phyloP scores from a whole-genome alignment of 2,113 vertebrate genomes.

The Plotosus lineatus region DNA sequence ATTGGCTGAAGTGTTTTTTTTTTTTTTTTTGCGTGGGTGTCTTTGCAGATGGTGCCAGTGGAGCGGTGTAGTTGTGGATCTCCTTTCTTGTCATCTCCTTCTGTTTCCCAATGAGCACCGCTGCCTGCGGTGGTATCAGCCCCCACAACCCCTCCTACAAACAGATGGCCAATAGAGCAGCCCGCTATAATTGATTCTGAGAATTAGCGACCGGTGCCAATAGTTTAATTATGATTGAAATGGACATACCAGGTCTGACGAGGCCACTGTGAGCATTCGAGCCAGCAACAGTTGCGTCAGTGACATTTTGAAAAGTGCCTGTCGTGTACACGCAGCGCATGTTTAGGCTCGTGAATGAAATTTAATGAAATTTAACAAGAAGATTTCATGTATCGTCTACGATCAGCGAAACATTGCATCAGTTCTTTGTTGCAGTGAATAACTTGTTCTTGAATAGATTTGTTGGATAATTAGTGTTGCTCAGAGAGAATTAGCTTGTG shows the following conservation, averaged over 20 bases:
- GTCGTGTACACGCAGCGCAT: too few species aligned
- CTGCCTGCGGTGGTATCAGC: conserved; percentile 26
- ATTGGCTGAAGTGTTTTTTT: conserved; percentile 79
- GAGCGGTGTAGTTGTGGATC: conserved; percentile 30
- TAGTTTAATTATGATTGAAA: conserved; percentile 49
- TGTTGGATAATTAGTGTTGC: conserved; percentile 6
- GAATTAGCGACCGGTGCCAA: conserved; percentile 36
- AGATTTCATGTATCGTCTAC: not conserved
- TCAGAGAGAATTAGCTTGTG: conserved; percentile 11
- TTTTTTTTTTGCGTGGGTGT: conserved; percentile 80
- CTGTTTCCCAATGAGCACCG: conserved; percentile 30
- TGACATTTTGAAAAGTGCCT: not conserved
- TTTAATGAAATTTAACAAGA: not conserved
- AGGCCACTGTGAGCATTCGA: not conserved
- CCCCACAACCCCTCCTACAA: conserved; percentile 11
- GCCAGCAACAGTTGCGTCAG: not conserved
- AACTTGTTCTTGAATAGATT: not conserved
- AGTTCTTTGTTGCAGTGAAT: not conserved
- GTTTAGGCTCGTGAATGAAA: not conserved
- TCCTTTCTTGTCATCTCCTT: conserved; percentile 12
- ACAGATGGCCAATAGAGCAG: conserved; percentile 51
- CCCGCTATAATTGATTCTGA: conserved; percentile 37
- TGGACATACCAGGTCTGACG: conserved; percentile 2
- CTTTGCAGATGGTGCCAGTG: conserved; percentile 87
- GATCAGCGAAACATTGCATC: not conserved